Base-by-base conservation (phyloP, 2,888 invertebrate species). In the Geotrupes spiniger region DNA sequence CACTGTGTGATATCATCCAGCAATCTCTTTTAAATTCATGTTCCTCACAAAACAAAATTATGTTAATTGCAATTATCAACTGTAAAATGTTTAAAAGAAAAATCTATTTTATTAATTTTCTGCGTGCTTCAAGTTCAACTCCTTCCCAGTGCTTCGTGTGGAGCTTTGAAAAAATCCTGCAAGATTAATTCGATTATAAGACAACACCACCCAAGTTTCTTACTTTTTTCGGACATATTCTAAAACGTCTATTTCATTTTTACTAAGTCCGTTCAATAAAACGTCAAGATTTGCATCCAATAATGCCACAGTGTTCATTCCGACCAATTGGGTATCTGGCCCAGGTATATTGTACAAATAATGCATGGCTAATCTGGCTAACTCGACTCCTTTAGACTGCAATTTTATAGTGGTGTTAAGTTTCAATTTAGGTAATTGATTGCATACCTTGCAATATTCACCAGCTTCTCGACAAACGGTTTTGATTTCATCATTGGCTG, bases 341-440 rank as follows among this genome's bases (percentile, higher is more conserved):
- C 79, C 82, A 8, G 66, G 57, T 25, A 51, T 45, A 26, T 44
- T 50, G 4, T 75, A 76, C 0, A 81, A 77, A 65, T 82, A 78
- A 77, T 84, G 82, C 46, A 85, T 76, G 6, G 90, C 89, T 28
- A 91, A 70, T 63, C 83, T 84, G 2, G 83, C 87, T 15, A 91
- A 68, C 71, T 89, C 85, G 4, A 86, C 77, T 33, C 78, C 74
- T 38, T 77, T 74, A 48, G 71, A 73, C 84, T 81, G 56, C 37
- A 59, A 65, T n/a, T n/a, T n/a, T n/a, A n/a, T 49, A 8, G 38
- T 21, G 21, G 41, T 12, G 16, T 39, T 11, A 37, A 28, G 2
- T 21, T 14, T 10, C n/a, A n/a, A n/a, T n/a, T n/a, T n/a, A n/a
- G n/a, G n/a, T n/a, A n/a, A 37, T 10, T 16, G 16, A 21, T 9